Conservation (phyloP, 2,113 vertebrate genomes). For the Isichthys henryi region DNA sequence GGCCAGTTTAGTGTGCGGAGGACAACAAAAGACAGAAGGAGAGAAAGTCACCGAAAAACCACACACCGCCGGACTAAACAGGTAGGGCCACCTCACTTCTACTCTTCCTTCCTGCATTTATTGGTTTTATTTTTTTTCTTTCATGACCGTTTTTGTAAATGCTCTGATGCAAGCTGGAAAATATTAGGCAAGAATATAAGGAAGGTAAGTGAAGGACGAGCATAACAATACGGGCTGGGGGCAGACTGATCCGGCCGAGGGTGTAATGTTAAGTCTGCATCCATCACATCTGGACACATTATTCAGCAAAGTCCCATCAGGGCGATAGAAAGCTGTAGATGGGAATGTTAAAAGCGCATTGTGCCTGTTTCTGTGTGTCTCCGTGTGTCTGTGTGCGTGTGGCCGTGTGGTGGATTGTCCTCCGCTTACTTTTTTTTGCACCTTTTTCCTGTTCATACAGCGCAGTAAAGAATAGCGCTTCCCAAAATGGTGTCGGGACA, state of each 20-base stretch:
- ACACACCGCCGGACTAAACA: constrained; percentile 1
- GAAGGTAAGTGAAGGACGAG: background rate
- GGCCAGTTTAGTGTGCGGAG: constrained; percentile 20
- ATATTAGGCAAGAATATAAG: constrained; percentile 15
- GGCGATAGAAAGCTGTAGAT: background rate
- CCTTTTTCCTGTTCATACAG: constrained; percentile 8
- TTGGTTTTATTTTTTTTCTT: background rate
- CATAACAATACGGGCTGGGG: background rate
- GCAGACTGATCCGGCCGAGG: background rate
- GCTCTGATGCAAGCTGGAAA: constrained; percentile 10
- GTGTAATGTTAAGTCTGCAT: background rate
- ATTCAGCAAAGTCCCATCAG: background rate
- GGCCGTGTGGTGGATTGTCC: constrained; percentile 15
- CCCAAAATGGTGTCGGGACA: constrained; percentile 65
- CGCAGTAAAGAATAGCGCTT: constrained; percentile 38
- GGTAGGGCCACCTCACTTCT: constrained; percentile 1
- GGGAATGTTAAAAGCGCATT: constrained; percentile 12
- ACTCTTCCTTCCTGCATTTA: background rate
- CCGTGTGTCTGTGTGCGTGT: background rate
- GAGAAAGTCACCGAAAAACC: constrained; percentile 2
- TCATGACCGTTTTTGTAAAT: constrained; percentile 6
- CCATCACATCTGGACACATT: background rate
- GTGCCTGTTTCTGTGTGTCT: background rate
- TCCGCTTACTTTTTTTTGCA: constrained; percentile 16
- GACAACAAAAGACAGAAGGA: constrained; percentile 13